phyloP scores from a whole-genome alignment of 1,140 invertebrate genomes.

The Hesperophylax magnus region DNA sequence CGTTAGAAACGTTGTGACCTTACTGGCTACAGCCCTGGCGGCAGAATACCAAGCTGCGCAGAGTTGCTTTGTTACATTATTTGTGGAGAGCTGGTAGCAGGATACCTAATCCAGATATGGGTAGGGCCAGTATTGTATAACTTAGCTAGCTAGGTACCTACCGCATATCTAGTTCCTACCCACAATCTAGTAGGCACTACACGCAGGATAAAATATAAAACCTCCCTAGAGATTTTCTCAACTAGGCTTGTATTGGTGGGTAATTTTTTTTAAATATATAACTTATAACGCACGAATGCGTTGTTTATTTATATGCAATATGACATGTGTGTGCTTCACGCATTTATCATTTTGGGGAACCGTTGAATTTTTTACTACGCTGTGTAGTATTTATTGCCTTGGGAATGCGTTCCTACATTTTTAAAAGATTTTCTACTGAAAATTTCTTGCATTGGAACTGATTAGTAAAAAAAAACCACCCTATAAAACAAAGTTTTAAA shows the following conservation, averaged over 20 bases:
- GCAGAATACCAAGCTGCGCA: constrained; percentile 33
- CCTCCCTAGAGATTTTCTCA: constrained; percentile 48
- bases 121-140: constrained; percentile 34
- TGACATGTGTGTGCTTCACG: neutral
- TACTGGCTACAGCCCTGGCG: neutral
- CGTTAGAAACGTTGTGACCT: neutral
- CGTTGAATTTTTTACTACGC: neutral
- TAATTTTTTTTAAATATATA: neutral
- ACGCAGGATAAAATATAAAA: constrained; percentile 45
- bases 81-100: constrained; percentile 30
- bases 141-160: constrained; percentile 17
- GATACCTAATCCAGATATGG: constrained; percentile 36
- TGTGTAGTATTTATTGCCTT: neutral
- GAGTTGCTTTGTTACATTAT: constrained; percentile 54
- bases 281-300: neutral
- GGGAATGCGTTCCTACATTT: too few species aligned
- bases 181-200: too few species aligned
- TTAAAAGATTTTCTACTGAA: too few species aligned
- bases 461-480: too few species aligned
- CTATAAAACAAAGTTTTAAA: too few species aligned
- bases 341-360: constrained; percentile 1
- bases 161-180: neutral
- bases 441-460: too few species aligned
- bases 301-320: constrained; percentile 24
- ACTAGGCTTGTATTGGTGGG: constrained; percentile 45